phyloP scores from a whole-genome alignment of 2,888 invertebrate species.

The Rhynchonema sp. region DNA sequence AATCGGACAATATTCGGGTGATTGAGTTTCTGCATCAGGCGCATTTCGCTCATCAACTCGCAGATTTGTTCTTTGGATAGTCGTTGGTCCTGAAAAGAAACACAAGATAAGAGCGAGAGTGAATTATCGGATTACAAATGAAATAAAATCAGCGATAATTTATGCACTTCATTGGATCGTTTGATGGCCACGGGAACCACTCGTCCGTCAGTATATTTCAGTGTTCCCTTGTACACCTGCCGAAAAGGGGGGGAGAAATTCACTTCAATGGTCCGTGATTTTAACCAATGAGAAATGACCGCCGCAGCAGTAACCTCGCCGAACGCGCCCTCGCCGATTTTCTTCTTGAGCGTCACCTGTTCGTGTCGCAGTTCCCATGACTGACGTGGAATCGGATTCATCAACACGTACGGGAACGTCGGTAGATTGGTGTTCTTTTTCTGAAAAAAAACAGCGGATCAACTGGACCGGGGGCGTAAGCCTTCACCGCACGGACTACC shows the following conservation, averaged over 20 bases:
- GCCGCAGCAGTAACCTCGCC: too few species aligned
- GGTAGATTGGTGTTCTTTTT: too few species aligned
- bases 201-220: conserved; percentile 2
- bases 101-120: too few species aligned
- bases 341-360: conserved; percentile 14
- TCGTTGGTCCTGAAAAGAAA: neutral
- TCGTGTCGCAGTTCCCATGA: conserved; percentile 16
- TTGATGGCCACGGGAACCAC: conserved; percentile 12
- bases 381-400: conserved; percentile 11
- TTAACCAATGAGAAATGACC: neutral
- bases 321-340: conserved; percentile 19
- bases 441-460: too few species aligned
- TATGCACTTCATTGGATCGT: neutral
- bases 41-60: neutral
- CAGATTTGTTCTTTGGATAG: neutral
- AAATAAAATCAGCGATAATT: too few species aligned
- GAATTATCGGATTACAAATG: too few species aligned
- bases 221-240: conserved; percentile 8
- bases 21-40: neutral
- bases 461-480: too few species aligned
- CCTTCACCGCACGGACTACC: too few species aligned
- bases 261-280: too few species aligned
- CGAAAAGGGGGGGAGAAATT: too few species aligned
- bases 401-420: conserved; percentile 2
- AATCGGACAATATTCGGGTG: neutral